A percentile compares a stretch with the other conserved stretches of the same genome.
These are phyloP conservation scores for Sminthurides bifidus DNA, from an alignment of 1,140 invertebrate species.

Conservation along the genomic window DNA sequence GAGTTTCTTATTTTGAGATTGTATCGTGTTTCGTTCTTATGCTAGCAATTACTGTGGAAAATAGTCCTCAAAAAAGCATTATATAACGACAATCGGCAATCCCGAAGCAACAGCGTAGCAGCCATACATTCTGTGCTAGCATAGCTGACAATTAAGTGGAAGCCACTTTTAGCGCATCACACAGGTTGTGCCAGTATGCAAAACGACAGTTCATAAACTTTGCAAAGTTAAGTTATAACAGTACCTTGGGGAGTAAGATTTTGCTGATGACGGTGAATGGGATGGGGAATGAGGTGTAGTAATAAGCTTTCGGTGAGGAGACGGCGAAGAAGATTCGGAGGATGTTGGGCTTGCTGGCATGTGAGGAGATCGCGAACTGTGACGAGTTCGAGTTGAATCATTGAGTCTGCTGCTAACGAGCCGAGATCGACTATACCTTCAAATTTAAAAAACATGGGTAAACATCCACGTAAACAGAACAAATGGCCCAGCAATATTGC, in stretches of 20 bases:
- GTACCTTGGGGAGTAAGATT: slow-evolving; percentile 36
- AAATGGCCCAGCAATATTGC: too few species aligned
- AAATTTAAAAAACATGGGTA: background rate
- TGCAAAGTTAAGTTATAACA: slow-evolving; percentile 12
- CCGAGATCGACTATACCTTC: slow-evolving; percentile 31
- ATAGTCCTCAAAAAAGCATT: too few species aligned
- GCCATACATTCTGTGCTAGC: too few species aligned
- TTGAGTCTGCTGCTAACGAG: slow-evolving; percentile 33
- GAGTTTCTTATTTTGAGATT: too few species aligned
- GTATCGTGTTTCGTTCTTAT: too few species aligned
- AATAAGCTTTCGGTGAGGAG: slow-evolving; percentile 28
- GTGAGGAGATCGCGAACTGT: slow-evolving; percentile 39
- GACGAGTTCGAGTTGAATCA: slow-evolving; percentile 38
- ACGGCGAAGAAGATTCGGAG: slow-evolving; percentile 34
- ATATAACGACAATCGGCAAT: background rate
- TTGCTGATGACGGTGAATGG: slow-evolving; percentile 31
- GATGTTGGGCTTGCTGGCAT: slow-evolving; percentile 34
- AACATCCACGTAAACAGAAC: background rate
- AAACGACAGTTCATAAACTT: too few species aligned
- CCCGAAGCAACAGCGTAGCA: background rate
- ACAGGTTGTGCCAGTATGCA: background rate
- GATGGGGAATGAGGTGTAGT: slow-evolving; percentile 30
- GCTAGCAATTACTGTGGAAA: too few species aligned
- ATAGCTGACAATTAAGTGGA: too few species aligned
- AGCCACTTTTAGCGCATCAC: background rate